Base-by-base conservation (phyloP, 2,797 vertebrate species). In the Tinamus major region DNA sequence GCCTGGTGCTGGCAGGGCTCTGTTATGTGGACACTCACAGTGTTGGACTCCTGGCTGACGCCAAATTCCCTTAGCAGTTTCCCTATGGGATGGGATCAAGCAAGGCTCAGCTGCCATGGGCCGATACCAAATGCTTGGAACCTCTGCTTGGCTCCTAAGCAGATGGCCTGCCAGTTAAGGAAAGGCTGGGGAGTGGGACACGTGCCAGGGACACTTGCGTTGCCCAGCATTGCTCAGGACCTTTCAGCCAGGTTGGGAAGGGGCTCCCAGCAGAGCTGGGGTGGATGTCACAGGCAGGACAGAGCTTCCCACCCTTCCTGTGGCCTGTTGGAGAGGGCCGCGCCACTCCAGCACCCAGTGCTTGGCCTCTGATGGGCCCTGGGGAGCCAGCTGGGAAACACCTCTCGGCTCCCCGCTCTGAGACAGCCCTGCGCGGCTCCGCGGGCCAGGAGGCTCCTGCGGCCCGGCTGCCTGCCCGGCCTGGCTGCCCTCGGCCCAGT, bases 401-500 rank as follows among this genome's bases (percentile, higher is more conserved):
- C 41, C 63, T 65, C 63, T 44, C 18, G 6, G 19, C 17, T 65
- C 33, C 55, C 17, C 13, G 20, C 1, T 0, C 46, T n/a, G 77
- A 37, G 61, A 29, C 1, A 3, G 24, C 69, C 64, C 39, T 1
- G 0, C 8, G 29, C 6, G 19, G 63, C 63, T 44, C 29, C 13
- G 3, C 5, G 24, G 31, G 49, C 29, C 53, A 51, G 17, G 49
- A 31, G 35, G 29, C 20, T 18, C 35, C 49, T n/a, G 49, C 69
- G 7, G 26, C 35, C 1, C 1, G 79, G 33, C 8, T 2, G 41
- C 62, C 67, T 70, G 78, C 42, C 68, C 59, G 27, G 37, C 19
- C 0, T 0, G 20, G 7, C 72, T 21, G 51, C 58, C 49, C 64
- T 37, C 6, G 0, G 71, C 44, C 84, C 41, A 0, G 0, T 78